Percentiles rank a stretch among this genome's conserved stretches.
phyloP scores from a whole-genome alignment of 2,888 invertebrate species.

The Gastracanthus pulcherrimus region DNA sequence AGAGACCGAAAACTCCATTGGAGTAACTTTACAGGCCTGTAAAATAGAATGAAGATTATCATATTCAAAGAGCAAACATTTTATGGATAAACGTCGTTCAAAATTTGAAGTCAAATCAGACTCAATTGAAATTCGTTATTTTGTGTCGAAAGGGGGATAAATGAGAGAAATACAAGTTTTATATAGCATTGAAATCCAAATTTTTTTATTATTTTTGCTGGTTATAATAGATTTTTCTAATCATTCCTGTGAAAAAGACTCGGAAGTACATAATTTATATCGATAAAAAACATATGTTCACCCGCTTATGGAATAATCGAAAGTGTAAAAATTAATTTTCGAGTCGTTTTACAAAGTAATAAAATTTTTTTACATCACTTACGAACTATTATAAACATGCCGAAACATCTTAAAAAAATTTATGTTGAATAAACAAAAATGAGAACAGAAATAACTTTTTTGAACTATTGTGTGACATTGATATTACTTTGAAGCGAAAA shows the following conservation, averaged over 20 bases:
- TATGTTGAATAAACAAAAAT: conserved; percentile 31
- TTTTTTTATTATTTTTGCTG: conserved; percentile 26
- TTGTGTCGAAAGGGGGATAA: conserved; percentile 12
- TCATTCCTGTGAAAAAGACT: conserved; percentile 51
- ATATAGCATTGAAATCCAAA: conserved; percentile 20
- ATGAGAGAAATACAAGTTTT: conserved; percentile 18
- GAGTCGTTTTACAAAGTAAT: conserved; percentile 11
- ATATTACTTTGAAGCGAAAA: neutral
- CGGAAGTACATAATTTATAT: conserved; percentile 26
- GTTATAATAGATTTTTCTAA: conserved; percentile 46
- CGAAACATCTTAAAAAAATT: conserved; percentile 26
- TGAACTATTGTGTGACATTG: neutral
- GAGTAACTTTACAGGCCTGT: conserved; percentile 43
- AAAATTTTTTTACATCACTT: conserved; percentile 37
- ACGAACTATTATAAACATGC: neutral
- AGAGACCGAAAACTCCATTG: conserved; percentile 18
- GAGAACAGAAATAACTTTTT: conserved; percentile 22
- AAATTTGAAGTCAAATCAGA: conserved; percentile 2
- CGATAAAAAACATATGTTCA: neutral
- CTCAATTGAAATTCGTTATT: conserved; percentile 22
- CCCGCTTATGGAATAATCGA: neutral
- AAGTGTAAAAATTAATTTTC: conserved; percentile 26
- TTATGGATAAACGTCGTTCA: conserved; percentile 2
- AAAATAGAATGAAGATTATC: conserved; percentile 28
- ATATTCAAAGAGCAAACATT: conserved; percentile 15